A percentile compares a stretch with the other conserved stretches of the same genome.
Conservation (phyloP, 2,888 invertebrate species). For the Chaitophorus viminalis region DNA sequence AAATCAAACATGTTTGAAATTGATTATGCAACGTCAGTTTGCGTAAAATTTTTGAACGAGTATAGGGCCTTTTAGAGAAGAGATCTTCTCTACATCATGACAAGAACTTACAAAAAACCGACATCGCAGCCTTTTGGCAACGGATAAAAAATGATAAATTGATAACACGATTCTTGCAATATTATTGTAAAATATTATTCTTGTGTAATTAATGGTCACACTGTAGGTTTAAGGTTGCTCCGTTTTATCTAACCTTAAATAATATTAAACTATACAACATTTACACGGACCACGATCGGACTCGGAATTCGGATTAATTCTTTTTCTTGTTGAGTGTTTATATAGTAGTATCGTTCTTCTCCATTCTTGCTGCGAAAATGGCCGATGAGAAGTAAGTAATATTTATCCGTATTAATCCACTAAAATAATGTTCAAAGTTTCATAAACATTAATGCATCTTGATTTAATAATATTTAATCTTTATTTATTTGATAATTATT, state of each 20-base stretch:
- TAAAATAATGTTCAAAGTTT: not conserved
- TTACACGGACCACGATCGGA: not conserved
- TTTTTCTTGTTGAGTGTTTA: not conserved
- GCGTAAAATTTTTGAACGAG: too few relatives aligned
- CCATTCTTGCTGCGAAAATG: constrained; percentile 27
- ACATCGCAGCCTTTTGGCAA: too few relatives aligned
- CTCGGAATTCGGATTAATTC: not conserved
- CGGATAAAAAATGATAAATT: too few relatives aligned
- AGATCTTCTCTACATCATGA: too few relatives aligned
- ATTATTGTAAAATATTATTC: too few relatives aligned
- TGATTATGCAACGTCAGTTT: too few relatives aligned
- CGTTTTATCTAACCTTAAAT: constrained; percentile 29
- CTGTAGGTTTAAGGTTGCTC: too few relatives aligned
- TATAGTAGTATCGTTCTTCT: not conserved
- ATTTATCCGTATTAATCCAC: constrained; percentile 58
- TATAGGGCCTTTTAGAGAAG: too few relatives aligned
- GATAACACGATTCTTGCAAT: too few relatives aligned
- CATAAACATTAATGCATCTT: not conserved
- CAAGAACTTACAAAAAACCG: too few relatives aligned
- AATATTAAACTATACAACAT: not conserved
- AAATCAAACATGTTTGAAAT: too few relatives aligned
- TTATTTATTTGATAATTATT: not conserved
- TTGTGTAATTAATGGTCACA: too few relatives aligned
- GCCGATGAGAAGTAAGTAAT: constrained; percentile 55
- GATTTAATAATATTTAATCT: not conserved